A percentile compares a stretch with the other conserved stretches of the same genome.
Conservation (phyloP, 2,113 vertebrate genomes). For the Tychaedon coryphoeus region DNA sequence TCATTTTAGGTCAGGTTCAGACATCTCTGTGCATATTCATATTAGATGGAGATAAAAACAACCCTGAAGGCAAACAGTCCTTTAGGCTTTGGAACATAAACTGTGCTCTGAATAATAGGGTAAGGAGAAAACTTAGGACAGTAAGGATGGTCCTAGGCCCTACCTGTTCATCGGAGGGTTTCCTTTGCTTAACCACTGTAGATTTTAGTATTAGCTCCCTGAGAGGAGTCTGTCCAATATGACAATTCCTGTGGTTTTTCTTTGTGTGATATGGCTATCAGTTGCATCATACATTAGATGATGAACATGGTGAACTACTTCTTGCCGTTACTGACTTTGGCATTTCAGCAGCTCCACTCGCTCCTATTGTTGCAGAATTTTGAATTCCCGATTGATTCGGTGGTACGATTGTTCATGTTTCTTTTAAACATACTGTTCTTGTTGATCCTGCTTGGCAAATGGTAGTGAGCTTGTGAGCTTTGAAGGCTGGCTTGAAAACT, state of each 20-base stretch:
- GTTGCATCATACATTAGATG: not conserved
- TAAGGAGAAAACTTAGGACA: not conserved
- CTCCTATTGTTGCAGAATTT: not conserved
- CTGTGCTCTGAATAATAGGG: not conserved
- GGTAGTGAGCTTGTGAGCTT: conserved; percentile 2
- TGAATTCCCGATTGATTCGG: not conserved
- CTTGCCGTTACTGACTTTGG: not conserved
- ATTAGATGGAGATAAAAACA: not conserved
- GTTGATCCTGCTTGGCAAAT: conserved; percentile 58
- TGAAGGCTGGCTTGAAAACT: conserved; percentile 33
- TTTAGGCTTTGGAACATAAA: not conserved
- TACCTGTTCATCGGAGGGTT: not conserved
- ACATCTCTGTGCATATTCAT: not conserved
- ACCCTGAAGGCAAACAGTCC: not conserved
- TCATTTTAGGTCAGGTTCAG: not conserved
- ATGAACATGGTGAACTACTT: not conserved
- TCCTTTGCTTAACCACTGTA: not conserved
- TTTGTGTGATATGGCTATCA: not conserved
- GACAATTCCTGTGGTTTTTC: not conserved
- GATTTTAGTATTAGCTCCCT: not conserved
- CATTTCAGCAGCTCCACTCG: not conserved
- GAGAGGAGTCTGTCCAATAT: not conserved
- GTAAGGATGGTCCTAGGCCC: too few relatives aligned
- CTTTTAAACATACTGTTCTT: not conserved
- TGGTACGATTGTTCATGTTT: conserved; percentile 29